A percentile compares a stretch with the other conserved stretches of the same genome.
phyloP scores from a whole-genome alignment of 1,140 invertebrate genomes.

The Medauroidea extradentata region DNA sequence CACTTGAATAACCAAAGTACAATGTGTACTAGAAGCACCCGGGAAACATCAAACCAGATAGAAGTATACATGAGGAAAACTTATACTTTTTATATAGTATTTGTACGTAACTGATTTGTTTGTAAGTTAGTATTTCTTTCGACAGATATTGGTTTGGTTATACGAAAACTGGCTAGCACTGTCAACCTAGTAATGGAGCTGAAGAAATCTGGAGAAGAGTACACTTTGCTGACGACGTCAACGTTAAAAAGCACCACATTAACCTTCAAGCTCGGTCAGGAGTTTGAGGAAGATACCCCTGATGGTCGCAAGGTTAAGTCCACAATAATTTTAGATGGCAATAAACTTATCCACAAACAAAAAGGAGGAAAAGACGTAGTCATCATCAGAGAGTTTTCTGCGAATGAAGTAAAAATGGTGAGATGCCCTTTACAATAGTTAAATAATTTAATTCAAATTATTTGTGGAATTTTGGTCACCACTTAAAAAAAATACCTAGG shows the following conservation, averaged over 20 bases:
- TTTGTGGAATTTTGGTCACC: no score
- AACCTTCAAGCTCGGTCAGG: constrained; percentile 73
- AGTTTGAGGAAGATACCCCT: constrained; percentile 80
- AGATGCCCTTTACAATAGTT: no score
- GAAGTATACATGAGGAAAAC: no score
- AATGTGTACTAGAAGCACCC: no score
- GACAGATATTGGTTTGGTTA: no score
- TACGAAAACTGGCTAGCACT: constrained; percentile 64
- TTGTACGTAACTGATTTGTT: no score
- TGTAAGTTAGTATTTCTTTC: no score
- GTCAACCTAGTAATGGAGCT: constrained; percentile 74
- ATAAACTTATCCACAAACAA: constrained; percentile 66
- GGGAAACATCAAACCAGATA: no score
- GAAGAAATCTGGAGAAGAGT: constrained; percentile 59
- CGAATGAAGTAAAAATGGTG: constrained; percentile 36
- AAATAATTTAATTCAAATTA: no score
- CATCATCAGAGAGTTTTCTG: constrained; percentile 60
- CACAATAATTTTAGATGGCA: constrained; percentile 57
- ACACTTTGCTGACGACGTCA: constrained; percentile 69
- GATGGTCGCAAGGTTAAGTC: constrained; percentile 78
- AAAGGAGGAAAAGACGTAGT: constrained; percentile 57
- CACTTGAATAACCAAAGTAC: no score
- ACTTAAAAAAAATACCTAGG: no score
- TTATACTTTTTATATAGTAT: no score
- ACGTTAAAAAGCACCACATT: constrained; percentile 78